Evolutionary conservation across 1,140 invertebrate genomes (phyloP), one percentile per base, ranked within the genome.

Genomic region (Hylaeus anthracinus): DNA sequence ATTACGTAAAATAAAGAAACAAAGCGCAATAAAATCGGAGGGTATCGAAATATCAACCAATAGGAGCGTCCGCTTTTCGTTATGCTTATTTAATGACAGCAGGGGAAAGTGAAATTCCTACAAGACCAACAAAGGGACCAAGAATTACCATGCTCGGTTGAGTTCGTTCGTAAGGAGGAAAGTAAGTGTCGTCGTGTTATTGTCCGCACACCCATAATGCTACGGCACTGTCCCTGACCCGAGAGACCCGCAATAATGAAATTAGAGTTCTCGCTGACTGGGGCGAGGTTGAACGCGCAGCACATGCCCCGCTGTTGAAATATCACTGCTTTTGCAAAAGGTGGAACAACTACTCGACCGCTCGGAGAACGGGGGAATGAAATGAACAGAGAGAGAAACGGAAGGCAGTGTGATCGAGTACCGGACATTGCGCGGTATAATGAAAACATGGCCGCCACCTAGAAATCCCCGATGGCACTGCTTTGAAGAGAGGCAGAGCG

Each of bases 361-460:
- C 64, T 73, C 64, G 63, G 81, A 72, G 80, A 75, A 76, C 76
- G 65, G 53, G 63, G 60, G n/a, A 72, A 56, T 26, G 56, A 58
- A 66, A 76, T 53, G 80, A 74, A 74, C 56, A 82, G 86, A 77
- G 43, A 72, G 72, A 65, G 79, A 79, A 75, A 81, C 75, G 85
- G 79, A 86, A 89, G 89, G 86, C 87, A 87, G 80, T 75, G 85
- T 92, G 91, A 92, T 91, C 86, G 89, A 92, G 91, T 82, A 88
- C 86, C 87, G 86, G 89, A 90, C 90, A 91, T 91, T 88, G 85
- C 75, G 74, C 67, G 84, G 60, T 85, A 81, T 91, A 92, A 92
- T 92, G 90, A 92, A 92, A 91, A 91, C 90, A 91, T 91, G 91
- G 90, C 90, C 80, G 90, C 89, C 82, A 90, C 79, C 85, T 87